Percentiles rank a stretch among this genome's conserved stretches.
Conservation (phyloP, 1,140 invertebrate species). For the Nasonia vitripennis region DNA sequence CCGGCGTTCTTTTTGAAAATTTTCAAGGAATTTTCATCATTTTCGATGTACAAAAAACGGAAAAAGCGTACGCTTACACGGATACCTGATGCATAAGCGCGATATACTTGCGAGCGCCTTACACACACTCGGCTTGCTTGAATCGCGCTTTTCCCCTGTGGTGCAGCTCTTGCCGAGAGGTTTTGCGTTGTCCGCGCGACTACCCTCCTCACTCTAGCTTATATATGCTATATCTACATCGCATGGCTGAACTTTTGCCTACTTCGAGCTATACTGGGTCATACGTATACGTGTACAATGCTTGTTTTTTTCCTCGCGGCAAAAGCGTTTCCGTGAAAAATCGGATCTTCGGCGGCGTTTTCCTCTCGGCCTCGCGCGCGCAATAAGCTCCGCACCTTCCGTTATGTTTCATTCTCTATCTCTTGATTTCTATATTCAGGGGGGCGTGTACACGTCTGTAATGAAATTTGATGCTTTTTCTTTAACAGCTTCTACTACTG, state of each 20-base stretch:
- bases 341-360: neutral
- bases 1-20: too few species aligned
- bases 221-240: neutral
- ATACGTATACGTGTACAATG: neutral
- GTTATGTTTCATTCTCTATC: neutral
- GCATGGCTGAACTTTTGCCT: neutral
- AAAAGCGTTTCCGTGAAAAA: constrained; percentile 23
- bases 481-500: neutral
- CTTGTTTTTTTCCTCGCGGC: neutral
- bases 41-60: too few species aligned
- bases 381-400: neutral
- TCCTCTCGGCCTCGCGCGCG: neutral
- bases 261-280: neutral
- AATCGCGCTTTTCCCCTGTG: neutral
- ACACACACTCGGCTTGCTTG: too few species aligned
- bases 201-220: too few species aligned
- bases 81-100: too few species aligned
- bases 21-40: too few species aligned
- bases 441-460: neutral
- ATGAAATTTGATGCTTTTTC: constrained; percentile 33
- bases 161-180: neutral
- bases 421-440: constrained; percentile 13
- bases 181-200: too few species aligned
- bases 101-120: too few species aligned
- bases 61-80: too few species aligned